Evolutionary conservation across 2,113 vertebrate genomes (phyloP).

Genomic region (Poeciliopsis retropinna): DNA sequence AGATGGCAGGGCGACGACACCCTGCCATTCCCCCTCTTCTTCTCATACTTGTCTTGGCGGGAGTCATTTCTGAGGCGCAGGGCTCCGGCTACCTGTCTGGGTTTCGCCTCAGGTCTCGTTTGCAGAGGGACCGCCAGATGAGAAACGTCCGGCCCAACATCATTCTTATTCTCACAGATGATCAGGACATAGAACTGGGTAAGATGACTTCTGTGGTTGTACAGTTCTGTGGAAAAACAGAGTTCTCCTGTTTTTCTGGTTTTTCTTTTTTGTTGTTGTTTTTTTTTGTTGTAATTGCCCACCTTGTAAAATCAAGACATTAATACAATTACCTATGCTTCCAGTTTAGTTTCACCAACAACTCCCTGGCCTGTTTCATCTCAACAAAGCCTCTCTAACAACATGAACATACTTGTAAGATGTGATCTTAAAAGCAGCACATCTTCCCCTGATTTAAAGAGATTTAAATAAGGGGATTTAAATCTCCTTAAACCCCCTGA

Average conservation of each 20-base stretch:
- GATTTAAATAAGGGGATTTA: too few relatives aligned
- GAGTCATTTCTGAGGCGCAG: slow-evolving; percentile 71
- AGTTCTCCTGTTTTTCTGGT: not conserved
- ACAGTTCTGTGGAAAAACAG: not conserved
- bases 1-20: slow-evolving; percentile 73
- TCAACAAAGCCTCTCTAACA: not conserved
- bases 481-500: too few relatives aligned
- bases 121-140: slow-evolving; percentile 87
- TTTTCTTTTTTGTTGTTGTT: too few relatives aligned
- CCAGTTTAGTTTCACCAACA: not conserved
- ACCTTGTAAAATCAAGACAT: not conserved
- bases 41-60: slow-evolving; percentile 51
- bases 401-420: not conserved
- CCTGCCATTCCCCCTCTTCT: slow-evolving; percentile 77
- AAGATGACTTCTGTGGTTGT: slow-evolving; percentile 48
- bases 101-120: slow-evolving; percentile 86
- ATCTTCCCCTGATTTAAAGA: not conserved
- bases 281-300: not conserved
- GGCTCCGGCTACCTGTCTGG: slow-evolving; percentile 85
- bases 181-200: slow-evolving; percentile 98
- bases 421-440: not conserved
- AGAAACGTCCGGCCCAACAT: slow-evolving; percentile 95
- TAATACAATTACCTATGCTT: not conserved
- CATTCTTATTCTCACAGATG: slow-evolving; percentile 95
- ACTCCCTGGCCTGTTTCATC: not conserved